Base-by-base conservation (phyloP, 2,888 invertebrate species). In the Thalpophila matura region DNA sequence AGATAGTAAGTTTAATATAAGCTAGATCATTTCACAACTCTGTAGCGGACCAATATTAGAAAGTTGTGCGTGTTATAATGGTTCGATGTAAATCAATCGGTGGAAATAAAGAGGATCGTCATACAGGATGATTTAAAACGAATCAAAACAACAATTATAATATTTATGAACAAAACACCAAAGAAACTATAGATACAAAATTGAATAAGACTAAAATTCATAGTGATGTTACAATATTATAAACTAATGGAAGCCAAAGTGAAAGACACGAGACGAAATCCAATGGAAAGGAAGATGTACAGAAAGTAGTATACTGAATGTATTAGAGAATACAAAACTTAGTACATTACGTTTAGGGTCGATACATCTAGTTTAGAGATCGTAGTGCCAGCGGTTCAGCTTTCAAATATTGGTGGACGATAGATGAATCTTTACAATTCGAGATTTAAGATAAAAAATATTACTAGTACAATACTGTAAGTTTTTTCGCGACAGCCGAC, bases 31-130 rank as follows among this genome's bases (percentile, higher is more conserved):
- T 93, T 93, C 93, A 91, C 91, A 91, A 94, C 91, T 92, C 88
- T 88, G 93, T 94, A 94, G 95, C 88, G 95, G 95, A 95, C 95
- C 95, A 95, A 95, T 94, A 94, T 95, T 94, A 95, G 94, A 95
- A 95, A 95, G 94, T 94, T 94, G 94, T 93, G 91, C 94, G 86
- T 91, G 91, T 91, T 87, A 85, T 85, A 87, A 84, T 82, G 91
- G 90, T 89, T 91, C 86, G 79, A 79, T 72, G 73, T 71, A 65
- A 77, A 65, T 61, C 56, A 70, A 54, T 64, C 31, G 64, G 59
- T 54, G 73, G 59, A 50, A 46, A 59, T 54, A 40, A 54, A 45
- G 50, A 54, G 45, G 51, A 64, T 58, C 59, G 64, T 57, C 55
- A 50, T 49, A 53, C 24, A 50, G 9, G 63, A 68, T 59, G 14